These are phyloP conservation scores for Ictidomys tridecemlineatus DNA, from an alignment of 2,113 vertebrate genomes.

Conservation along the genomic window DNA sequence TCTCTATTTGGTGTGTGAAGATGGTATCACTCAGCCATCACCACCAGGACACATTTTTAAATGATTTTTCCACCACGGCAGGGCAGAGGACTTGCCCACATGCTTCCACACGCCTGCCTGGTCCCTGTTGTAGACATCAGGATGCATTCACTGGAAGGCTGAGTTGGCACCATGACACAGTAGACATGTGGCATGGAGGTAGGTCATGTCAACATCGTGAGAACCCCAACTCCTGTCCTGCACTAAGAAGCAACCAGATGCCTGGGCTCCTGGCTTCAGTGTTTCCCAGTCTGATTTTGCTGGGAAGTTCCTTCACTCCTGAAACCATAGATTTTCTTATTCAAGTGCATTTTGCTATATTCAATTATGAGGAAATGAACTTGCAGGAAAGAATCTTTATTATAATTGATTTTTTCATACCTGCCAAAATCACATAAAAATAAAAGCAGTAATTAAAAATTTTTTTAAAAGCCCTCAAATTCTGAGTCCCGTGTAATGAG, in stretches of 20 bases:
- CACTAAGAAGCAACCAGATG: too few species aligned
- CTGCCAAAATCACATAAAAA: conserved; percentile 33
- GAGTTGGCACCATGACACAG: fast-evolving
- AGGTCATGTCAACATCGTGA: neutral
- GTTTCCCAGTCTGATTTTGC: neutral
- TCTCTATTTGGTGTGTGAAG: neutral
- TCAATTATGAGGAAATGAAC: conserved; percentile 25
- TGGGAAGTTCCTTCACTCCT: neutral
- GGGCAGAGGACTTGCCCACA: neutral
- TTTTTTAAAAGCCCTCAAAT: neutral
- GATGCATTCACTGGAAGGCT: neutral
- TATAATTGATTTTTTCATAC: conserved; percentile 8
- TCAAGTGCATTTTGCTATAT: conserved; percentile 62
- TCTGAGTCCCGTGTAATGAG: neutral
- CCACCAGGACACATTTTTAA: neutral
- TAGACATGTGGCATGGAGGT: fast-evolving
- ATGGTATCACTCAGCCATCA: neutral
- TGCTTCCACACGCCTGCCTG: neutral
- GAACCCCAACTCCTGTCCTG: neutral
- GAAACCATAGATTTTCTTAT: neutral
- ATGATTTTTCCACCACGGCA: neutral
- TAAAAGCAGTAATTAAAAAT: neutral
- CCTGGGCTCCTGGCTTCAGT: neutral
- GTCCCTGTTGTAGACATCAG: neutral
- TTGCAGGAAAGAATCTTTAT: conserved; percentile 40